These are phyloP conservation scores for Phenganax subtilis DNA, from an alignment of 92 coral and sea anemone species.

Conservation along the genomic window DNA sequence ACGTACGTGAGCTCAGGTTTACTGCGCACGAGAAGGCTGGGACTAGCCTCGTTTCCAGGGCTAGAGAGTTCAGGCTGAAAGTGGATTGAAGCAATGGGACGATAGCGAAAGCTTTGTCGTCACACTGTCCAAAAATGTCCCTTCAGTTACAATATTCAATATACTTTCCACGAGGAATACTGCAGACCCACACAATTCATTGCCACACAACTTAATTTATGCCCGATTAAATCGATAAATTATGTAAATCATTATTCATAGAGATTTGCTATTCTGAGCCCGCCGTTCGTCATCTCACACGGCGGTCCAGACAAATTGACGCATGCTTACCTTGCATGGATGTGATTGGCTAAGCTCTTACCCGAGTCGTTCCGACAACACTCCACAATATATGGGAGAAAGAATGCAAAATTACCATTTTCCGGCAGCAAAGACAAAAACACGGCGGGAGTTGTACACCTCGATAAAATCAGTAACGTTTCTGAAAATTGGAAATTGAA, in stretches of 20 bases:
- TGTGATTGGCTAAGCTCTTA: conserved; percentile 45
- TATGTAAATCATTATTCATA: too few species aligned
- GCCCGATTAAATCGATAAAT: too few species aligned
- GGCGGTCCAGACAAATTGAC: background rate
- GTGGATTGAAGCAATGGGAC: too few species aligned
- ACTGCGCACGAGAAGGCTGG: too few species aligned
- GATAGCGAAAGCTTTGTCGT: too few species aligned
- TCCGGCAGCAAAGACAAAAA: conserved; percentile 69
- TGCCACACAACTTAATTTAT: too few species aligned
- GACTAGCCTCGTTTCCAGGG: too few species aligned
- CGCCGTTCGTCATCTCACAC: background rate
- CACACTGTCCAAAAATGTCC: too few species aligned
- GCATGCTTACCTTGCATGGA: conserved; percentile 4
- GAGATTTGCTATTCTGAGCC: too few species aligned
- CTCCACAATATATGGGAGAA: conserved; percentile 76
- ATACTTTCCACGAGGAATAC: background rate
- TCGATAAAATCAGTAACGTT: conserved; percentile 55
- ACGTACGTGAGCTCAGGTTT: too few species aligned
- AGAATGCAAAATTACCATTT: conserved; percentile 80
- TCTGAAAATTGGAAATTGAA: conserved; percentile 38
- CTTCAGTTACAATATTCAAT: too few species aligned
- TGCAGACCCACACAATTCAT: background rate
- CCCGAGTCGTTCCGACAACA: conserved; percentile 66
- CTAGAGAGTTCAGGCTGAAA: too few species aligned
- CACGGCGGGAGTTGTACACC: conserved; percentile 61